Evolutionary conservation across 2,888 invertebrate genomes (phyloP).

Genomic region (Sthenelais limicola): DNA sequence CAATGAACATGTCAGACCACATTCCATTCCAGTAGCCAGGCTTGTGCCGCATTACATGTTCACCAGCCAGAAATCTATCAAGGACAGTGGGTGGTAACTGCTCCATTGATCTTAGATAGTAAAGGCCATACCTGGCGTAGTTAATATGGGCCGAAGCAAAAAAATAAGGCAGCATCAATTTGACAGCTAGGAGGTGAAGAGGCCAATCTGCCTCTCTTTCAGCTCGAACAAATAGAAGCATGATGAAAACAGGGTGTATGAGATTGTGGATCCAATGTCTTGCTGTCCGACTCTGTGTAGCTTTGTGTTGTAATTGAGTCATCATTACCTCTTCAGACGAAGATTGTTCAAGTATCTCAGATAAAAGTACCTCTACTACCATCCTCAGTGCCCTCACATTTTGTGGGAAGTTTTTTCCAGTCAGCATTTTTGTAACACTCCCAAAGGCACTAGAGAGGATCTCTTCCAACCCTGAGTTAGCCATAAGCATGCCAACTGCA

Average conservation of each 20-base stretch:
- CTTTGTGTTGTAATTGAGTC: not conserved
- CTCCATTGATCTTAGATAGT: conserved; percentile 51
- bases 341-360: not conserved
- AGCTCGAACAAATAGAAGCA: conserved; percentile 50
- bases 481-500: conserved; percentile 1
- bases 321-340: not conserved
- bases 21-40: conserved; percentile 30
- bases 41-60: conserved; percentile 52
- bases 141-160: conserved; percentile 53
- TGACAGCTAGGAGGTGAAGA: conserved; percentile 48
- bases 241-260: conserved; percentile 49
- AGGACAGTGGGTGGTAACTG: conserved; percentile 44
- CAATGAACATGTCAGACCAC: conserved; percentile 57
- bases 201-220: conserved; percentile 53
- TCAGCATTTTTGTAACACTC: not conserved
- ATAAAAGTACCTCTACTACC: not conserved
- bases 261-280: conserved; percentile 48
- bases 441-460: not conserved
- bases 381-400: conserved; percentile 4
- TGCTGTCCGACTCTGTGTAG: conserved; percentile 26
- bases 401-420: conserved; percentile 19
- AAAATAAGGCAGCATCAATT: conserved; percentile 52
- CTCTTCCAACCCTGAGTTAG: not conserved
- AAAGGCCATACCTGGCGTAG: conserved; percentile 52
- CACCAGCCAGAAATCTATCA: conserved; percentile 47